Base-by-base conservation (phyloP, 1,140 invertebrate species). In the Sweltsa coloradensis region DNA sequence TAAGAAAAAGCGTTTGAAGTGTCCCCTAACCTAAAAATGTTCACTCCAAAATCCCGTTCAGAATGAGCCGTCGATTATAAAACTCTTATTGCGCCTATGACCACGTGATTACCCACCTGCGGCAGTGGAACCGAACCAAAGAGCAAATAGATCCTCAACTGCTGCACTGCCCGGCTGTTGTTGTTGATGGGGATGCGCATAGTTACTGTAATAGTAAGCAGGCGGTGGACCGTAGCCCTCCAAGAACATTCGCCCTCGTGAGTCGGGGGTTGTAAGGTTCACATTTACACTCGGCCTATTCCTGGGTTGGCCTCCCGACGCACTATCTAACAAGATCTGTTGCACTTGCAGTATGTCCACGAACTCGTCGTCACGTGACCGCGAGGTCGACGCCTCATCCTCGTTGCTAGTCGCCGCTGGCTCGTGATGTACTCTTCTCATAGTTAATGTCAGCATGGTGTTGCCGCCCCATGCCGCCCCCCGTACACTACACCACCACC, bases 341-440 rank as follows among this genome's bases (percentile, higher is more conserved):
- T 74, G 73, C 65, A 75, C 72, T 57, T 75, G 73, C 29, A 72
- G 68, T 53, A 74, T 74, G 64, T 75, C 73, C 60, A 75, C 72
- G 60, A 73, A 75, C 62, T 75, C 73, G 62, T 74, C 72, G 41
- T 50, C 57, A 45, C 51, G 50, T 46, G 52, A 45, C 27, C 50
- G 50, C 53, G 58, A 16, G 29, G 27, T 53, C 39, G 22, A 25
- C 50, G 34, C 45, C 5, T 36, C 34, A 23, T 36, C 41, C 21
- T 11, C 24, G 21, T n/a, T 19, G 19, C 21, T 26, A 31, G 7
- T 18, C 9, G 6, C 3, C 4, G 37, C 43, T 45, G 50, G 19
- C 51, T 54, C 54, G 52, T 60, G 59, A 53, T 56, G 51, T 54
- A 60, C 56, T 51, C 60, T 58, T 51, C 60, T 57, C 61, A 63